Evolutionary conservation across 2,113 vertebrate species (phyloP).

Genomic region (Melanerpes aurifrons): DNA sequence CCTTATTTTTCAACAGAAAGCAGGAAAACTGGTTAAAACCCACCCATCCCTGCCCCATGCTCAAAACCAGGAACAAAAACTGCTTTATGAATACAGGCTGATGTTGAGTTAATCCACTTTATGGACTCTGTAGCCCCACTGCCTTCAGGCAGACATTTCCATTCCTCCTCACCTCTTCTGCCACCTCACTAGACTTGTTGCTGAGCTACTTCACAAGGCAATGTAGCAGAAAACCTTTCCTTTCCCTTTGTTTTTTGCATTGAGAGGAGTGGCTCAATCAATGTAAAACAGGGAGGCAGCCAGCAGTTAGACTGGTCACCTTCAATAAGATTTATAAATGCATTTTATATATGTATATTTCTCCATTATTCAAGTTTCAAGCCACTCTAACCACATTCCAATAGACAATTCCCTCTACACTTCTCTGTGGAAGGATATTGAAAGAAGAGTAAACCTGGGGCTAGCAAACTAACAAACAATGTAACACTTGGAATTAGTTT

Average conservation of each 20-base stretch:
- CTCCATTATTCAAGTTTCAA: neutral
- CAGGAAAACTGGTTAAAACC: neutral
- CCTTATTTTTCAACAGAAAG: neutral
- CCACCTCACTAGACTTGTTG: neutral
- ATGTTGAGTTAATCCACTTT: neutral
- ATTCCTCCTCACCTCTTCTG: neutral
- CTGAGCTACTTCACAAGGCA: neutral
- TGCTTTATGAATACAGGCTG: neutral
- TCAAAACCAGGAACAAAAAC: neutral
- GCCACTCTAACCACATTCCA: neutral
- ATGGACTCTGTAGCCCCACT: neutral
- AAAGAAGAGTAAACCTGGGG: neutral
- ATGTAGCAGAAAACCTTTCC: neutral
- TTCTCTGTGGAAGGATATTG: neutral
- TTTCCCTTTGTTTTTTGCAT: neutral
- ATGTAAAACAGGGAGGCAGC: neutral
- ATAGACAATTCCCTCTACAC: neutral
- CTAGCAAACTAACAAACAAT: neutral
- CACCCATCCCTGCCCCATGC: neutral
- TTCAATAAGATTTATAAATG: neutral
- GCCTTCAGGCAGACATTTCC: neutral
- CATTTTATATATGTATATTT: neutral
- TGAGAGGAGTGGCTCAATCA: neutral
- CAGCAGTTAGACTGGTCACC: neutral
- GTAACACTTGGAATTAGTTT: rapidly evolving